These are phyloP conservation scores for Clarias laeviceps DNA, from an alignment of 2,797 vertebrate species.

Conservation along the genomic window DNA sequence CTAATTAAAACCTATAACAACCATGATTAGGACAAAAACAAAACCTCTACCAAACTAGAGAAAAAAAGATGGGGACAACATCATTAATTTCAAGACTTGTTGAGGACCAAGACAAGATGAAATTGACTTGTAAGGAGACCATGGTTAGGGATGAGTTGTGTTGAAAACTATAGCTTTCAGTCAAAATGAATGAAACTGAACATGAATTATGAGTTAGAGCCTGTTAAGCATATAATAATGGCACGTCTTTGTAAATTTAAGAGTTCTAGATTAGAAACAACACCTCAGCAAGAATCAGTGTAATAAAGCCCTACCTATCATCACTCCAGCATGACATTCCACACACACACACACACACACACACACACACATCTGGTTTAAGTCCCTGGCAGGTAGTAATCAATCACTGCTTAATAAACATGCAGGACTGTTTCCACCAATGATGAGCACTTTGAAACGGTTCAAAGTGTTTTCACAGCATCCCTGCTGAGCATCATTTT, in stretches of 20 bases:
- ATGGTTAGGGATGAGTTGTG: not conserved
- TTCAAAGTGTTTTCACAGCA: slow-evolving; percentile 7
- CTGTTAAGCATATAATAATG: not conserved
- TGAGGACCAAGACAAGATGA: not conserved
- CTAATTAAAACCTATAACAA: not conserved
- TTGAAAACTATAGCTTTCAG: not conserved
- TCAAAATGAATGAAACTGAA: not conserved
- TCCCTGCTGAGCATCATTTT: slow-evolving; percentile 7
- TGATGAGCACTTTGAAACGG: slow-evolving; percentile 4
- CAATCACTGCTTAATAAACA: slow-evolving; percentile 26
- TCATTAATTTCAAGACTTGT: not conserved
- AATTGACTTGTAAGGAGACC: not conserved
- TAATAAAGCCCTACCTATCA: slow-evolving; percentile 31
- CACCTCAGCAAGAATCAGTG: slow-evolving; percentile 7
- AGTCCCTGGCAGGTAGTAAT: slow-evolving; percentile 13
- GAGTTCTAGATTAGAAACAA: slow-evolving; percentile 9
- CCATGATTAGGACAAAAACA: not conserved
- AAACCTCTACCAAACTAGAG: not conserved
- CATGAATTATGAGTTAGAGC: not conserved
- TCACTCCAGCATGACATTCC: slow-evolving; percentile 28
- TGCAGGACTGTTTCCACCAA: not conserved
- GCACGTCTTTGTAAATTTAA: not conserved
- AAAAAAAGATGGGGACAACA: not conserved
- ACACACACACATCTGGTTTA: not conserved
- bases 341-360: not conserved